Evolutionary conservation across 2,797 vertebrate species (phyloP).

Genomic region (Mustela erminea): DNA sequence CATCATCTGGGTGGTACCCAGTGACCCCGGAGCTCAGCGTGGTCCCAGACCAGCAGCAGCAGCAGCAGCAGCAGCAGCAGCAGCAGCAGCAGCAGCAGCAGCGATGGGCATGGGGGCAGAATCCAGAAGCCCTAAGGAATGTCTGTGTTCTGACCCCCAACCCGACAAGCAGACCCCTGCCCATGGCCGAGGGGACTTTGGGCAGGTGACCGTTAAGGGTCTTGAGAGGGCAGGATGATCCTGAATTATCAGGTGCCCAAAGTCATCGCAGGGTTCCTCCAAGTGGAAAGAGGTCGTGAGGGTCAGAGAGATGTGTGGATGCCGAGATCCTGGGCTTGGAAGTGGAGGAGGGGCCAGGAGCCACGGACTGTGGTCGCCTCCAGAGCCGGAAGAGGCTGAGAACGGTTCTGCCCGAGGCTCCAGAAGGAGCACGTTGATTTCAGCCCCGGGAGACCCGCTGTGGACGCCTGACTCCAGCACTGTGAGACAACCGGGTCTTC

Average conservation of each 20-base stretch:
- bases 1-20: not conserved
- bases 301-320: too few species aligned
- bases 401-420: not conserved
- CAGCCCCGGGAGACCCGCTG: not conserved
- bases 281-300: not conserved
- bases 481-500: rapidly evolving
- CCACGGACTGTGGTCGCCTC: not conserved
- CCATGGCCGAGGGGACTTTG: not conserved
- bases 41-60: not conserved
- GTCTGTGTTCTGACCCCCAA: not conserved
- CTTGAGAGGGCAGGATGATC: not conserved
- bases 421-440: not conserved
- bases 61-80: rapidly evolving
- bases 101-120: not conserved
- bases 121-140: not conserved
- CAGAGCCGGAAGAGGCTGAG: too few species aligned
- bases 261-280: too few species aligned
- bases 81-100: not conserved
- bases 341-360: not conserved
- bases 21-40: not conserved
- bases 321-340: too few species aligned
- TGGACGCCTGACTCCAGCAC: not conserved
- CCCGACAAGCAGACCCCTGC: rapidly evolving
- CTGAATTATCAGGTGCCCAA: not conserved
- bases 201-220: not conserved